Evolutionary conservation across 1,140 invertebrate genomes (phyloP), one percentile per base, ranked within the genome.

Genomic region (Brachionus rubens): DNA sequence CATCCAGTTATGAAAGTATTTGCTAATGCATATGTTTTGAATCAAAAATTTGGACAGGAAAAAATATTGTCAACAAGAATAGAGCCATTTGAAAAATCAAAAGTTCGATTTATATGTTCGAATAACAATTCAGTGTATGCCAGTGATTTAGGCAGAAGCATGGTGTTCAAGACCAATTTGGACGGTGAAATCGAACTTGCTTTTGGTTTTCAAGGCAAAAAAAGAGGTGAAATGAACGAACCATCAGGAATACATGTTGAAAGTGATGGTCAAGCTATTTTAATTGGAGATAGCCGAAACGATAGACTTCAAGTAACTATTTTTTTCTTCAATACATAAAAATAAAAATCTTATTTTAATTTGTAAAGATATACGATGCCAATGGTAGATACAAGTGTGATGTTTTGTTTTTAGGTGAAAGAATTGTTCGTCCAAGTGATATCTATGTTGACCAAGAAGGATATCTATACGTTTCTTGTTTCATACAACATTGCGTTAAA

Each of bases 81-180:
- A 33, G 30, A 72, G 24, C 43, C 68, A 4, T 72, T 72, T 30
- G 68, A 72, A 14, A 72, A 72, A 28, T 41, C 68, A 10, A 72
- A 72, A 48, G 36, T 72, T 72, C 1, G 68, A 33, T 72, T 72
- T 40, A 50, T 72, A 19, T 48, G 50, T 36, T 36, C 28, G 3
- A 48, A 50, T 26, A 19, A 24, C 2, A 54, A 72, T n/a, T 72
- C 43, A 3, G 16, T 72, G 24, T 72, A 72, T 26, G 47, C 68
- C n/a, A 50, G 68, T 54, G 68, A 72, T 54, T 54, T 72, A 33
- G 68, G 68, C 19, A 36, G 68, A 48, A 72, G 68, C 21, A 72
- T 72, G 9, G 24, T 72, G 3, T 72, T 50, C 47, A 72, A 72
- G 6, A 72, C 68, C 19, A 50, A 16, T 24, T 16, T 72, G 33